These are phyloP conservation scores for Drosophila insularis DNA, from an alignment of 1,140 invertebrate genomes.

Conservation along the genomic window DNA sequence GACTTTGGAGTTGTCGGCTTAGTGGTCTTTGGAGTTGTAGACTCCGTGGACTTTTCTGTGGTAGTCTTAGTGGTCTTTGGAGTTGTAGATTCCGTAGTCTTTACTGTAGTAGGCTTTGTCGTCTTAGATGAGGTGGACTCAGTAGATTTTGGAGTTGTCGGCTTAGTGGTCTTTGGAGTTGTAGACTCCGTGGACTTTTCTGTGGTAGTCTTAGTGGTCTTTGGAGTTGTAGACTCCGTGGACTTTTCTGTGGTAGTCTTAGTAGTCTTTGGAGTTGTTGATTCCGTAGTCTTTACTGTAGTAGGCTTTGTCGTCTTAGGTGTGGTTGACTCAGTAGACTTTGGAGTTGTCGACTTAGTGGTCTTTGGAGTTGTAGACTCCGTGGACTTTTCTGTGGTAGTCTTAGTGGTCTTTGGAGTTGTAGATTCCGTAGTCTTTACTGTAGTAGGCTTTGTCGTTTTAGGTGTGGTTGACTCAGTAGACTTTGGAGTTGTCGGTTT, in stretches of 20 bases:
- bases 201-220: no score
- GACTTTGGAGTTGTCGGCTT: no score
- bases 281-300: background rate
- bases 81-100: background rate
- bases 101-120: background rate
- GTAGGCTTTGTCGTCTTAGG: background rate
- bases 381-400: background rate
- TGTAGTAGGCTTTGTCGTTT: background rate
- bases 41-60: background rate
- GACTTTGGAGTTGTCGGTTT: no score
- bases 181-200: background rate
- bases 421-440: background rate
- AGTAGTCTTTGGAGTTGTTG: background rate
- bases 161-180: background rate
- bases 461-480: background rate
- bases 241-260: background rate
- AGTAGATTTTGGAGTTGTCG: background rate
- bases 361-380: slow-evolving; percentile 5
- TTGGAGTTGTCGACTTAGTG: no score
- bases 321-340: background rate
- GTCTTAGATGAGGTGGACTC: background rate
- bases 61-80: background rate
- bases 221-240: background rate
- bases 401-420: background rate
- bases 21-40: background rate